Conservation (phyloP, 1,140 invertebrate species). For the Apis florea region DNA sequence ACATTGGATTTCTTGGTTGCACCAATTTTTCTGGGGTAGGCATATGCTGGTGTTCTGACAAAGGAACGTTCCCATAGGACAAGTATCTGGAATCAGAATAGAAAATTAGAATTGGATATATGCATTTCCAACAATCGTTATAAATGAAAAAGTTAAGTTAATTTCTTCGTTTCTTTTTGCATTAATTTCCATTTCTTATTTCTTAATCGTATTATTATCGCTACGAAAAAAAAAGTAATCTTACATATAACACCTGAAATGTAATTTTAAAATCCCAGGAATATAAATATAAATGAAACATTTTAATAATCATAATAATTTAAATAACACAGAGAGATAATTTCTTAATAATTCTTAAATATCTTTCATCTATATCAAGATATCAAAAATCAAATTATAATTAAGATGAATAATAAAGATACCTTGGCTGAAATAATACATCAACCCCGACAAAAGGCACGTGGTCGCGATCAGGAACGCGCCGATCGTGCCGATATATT, state of each 20-base stretch:
- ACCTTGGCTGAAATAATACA: slow-evolving; percentile 78
- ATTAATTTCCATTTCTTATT: neutral
- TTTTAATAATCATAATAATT: no score
- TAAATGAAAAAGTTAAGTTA: no score
- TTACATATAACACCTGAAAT: no score
- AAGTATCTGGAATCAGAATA: slow-evolving; percentile 74
- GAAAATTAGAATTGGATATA: neutral
- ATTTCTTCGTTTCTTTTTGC: neutral
- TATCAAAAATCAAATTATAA: no score
- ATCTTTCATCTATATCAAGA: no score
- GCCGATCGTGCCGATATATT: slow-evolving; percentile 66
- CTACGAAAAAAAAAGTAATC: no score
- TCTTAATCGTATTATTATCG: neutral
- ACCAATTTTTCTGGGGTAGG: slow-evolving; percentile 84
- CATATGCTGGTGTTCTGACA: slow-evolving; percentile 87
- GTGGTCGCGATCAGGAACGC: slow-evolving; percentile 63
- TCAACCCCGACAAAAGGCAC: slow-evolving; percentile 66
- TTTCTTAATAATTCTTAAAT: no score
- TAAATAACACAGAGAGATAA: no score
- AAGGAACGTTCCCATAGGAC: slow-evolving; percentile 85
- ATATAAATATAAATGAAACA: no score
- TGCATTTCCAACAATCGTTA: neutral
- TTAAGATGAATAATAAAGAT: no score
- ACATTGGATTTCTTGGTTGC: slow-evolving; percentile 86
- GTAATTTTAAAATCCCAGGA: no score